Evolutionary conservation across 2,888 invertebrate genomes (phyloP).

Genomic region (Drosophila kuntzei): DNA sequence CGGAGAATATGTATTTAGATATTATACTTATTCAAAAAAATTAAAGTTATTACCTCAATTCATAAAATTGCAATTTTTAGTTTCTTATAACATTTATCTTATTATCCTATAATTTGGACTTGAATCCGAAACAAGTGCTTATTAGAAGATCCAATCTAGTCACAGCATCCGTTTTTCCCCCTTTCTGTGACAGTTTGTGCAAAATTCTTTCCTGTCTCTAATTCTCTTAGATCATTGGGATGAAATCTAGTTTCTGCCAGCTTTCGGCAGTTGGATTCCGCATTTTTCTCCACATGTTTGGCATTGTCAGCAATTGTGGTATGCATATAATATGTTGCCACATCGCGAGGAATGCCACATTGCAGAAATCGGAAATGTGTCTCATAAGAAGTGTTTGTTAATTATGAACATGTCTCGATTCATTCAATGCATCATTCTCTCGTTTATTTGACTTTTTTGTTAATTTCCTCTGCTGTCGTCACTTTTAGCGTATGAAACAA

Average conservation of each 20-base stretch:
- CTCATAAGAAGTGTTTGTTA: conserved; percentile 17
- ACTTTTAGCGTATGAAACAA: conserved; percentile 46
- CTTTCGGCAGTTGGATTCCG: conserved; percentile 7
- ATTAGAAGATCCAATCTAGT: neutral
- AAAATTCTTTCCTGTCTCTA: neutral
- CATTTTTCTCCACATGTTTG: conserved; percentile 11
- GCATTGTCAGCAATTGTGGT: conserved; percentile 25
- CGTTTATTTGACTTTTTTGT: conserved; percentile 51
- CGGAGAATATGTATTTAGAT: too few relatives aligned
- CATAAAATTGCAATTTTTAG: too few relatives aligned
- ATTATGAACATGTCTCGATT: conserved; percentile 12
- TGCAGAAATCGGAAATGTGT: conserved; percentile 43
- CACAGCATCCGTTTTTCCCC: neutral
- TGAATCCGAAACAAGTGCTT: neutral
- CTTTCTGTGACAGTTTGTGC: neutral
- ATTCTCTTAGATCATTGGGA: neutral
- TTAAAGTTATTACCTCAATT: too few relatives aligned
- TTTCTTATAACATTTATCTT: neutral
- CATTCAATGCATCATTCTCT: conserved; percentile 17
- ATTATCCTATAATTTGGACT: neutral
- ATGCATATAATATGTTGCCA: conserved; percentile 14
- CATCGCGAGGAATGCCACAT: conserved; percentile 36
- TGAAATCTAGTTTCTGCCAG: conserved; percentile 25
- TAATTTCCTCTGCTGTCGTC: conserved; percentile 66
- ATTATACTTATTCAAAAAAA: too few relatives aligned